These are phyloP conservation scores for Scophthalmus maximus DNA, from an alignment of 2,113 vertebrate genomes.

Conservation along the genomic window DNA sequence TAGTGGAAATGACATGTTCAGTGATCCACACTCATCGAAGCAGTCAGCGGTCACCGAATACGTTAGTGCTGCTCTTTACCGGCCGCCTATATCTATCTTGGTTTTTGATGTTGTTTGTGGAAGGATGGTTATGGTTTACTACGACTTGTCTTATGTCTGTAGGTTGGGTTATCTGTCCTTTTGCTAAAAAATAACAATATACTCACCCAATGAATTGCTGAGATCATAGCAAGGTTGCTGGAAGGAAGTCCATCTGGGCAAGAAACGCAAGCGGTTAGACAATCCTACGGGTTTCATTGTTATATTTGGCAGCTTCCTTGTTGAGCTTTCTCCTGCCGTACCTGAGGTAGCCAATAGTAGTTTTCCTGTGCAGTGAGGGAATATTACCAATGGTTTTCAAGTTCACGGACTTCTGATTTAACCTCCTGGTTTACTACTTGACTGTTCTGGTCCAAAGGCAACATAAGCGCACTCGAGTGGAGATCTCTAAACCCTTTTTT, in stretches of 20 bases:
- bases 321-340: neutral
- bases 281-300: neutral
- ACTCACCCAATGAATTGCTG: neutral
- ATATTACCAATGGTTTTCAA: no score
- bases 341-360: no score
- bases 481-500: no score
- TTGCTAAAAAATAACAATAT: neutral
- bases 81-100: neutral
- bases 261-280: neutral
- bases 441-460: no score
- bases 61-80: slow-evolving; percentile 64
- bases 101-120: neutral
- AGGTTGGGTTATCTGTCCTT: neutral
- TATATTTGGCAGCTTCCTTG: no score
- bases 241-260: neutral
- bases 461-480: no score
- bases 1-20: slow-evolving; percentile 79
- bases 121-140: neutral
- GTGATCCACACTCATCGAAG: slow-evolving; percentile 77
- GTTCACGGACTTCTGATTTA: no score
- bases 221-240: neutral
- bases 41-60: slow-evolving; percentile 77
- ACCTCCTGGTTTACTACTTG: no score
- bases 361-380: no score
- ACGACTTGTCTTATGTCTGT: neutral